Evolutionary conservation across 30 jellyfish, hydroid and myxozoan genomes (phyloP).

Genomic region (Rhopilema esculentum): DNA sequence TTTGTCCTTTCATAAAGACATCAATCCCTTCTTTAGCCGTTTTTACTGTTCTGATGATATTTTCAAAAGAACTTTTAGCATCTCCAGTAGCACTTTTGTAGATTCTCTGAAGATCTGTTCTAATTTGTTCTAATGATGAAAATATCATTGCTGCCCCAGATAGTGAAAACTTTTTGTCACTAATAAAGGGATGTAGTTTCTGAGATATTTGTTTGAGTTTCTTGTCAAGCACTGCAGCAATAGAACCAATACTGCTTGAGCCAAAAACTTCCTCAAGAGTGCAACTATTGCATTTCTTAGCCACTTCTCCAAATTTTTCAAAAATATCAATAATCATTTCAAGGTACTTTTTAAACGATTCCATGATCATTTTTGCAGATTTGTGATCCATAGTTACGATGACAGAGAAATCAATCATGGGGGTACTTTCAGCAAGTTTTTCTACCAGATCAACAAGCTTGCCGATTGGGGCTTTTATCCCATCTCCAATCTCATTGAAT

Average conservation of each 20-base stretch:
- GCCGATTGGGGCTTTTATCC: slow-evolving; percentile 86
- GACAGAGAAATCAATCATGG: slow-evolving; percentile 78
- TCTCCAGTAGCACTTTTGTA: slow-evolving; percentile 67
- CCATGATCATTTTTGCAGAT: slow-evolving; percentile 37
- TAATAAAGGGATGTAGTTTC: slow-evolving; percentile 14
- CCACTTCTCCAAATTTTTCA: slow-evolving; percentile 51
- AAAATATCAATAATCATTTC: slow-evolving; percentile 51
- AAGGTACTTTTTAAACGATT: slow-evolving; percentile 55
- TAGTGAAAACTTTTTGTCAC: slow-evolving; percentile 12
- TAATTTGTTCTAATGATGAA: slow-evolving; percentile 75
- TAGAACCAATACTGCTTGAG: slow-evolving; percentile 28
- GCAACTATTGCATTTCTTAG: slow-evolving; percentile 74
- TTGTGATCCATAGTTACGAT: slow-evolving; percentile 64
- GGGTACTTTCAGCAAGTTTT: slow-evolving; percentile 50
- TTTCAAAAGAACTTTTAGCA: slow-evolving; percentile 29
- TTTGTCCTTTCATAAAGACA: slow-evolving; percentile 32
- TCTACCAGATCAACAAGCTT: slow-evolving; percentile 67
- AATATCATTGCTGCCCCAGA: slow-evolving; percentile 64
- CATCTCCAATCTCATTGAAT: slow-evolving; percentile 55
- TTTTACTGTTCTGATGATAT: slow-evolving; percentile 47
- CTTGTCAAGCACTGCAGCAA: slow-evolving; percentile 69
- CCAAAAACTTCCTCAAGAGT: slow-evolving; percentile 88
- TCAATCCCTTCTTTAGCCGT: slow-evolving; percentile 54
- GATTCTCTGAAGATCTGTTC: slow-evolving; percentile 77
- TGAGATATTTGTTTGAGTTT: slow-evolving; percentile 67